Conservation (phyloP, 1,140 invertebrate genomes). For the Laodelphax striatellus region DNA sequence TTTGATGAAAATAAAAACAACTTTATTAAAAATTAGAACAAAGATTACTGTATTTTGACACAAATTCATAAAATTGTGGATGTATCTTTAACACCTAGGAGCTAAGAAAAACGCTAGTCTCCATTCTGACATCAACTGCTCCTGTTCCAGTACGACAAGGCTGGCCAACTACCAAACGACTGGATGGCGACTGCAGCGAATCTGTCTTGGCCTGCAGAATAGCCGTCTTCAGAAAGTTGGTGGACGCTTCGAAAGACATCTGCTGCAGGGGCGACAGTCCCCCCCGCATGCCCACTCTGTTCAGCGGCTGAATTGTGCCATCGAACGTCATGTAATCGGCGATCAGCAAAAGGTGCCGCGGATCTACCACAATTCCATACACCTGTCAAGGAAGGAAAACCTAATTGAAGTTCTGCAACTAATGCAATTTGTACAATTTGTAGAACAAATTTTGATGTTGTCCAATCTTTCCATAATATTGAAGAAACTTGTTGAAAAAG, state of each 20-base stretch:
- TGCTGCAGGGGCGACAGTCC: slow-evolving; percentile 89
- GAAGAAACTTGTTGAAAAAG: too few relatives aligned
- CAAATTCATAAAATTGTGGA: too few relatives aligned
- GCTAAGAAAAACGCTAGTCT: background rate
- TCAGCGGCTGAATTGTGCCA: slow-evolving; percentile 81
- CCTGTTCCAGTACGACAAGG: slow-evolving; percentile 78
- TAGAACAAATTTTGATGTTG: too few relatives aligned
- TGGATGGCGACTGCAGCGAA: slow-evolving; percentile 72
- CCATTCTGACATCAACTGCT: slow-evolving; percentile 43
- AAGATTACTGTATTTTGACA: too few relatives aligned
- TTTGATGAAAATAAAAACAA: too few relatives aligned
- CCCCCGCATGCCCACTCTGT: slow-evolving; percentile 75
- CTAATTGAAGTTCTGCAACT: background rate
- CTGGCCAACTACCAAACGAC: slow-evolving; percentile 77
- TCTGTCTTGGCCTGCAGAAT: slow-evolving; percentile 50
- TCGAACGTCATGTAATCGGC: slow-evolving; percentile 98
- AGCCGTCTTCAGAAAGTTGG: slow-evolving; percentile 76
- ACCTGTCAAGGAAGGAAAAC: slow-evolving; percentile 41
- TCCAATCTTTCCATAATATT: too few relatives aligned
- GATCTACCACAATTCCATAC: slow-evolving; percentile 92
- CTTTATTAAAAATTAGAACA: too few relatives aligned
- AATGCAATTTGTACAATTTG: too few relatives aligned
- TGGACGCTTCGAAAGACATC: slow-evolving; percentile 94
- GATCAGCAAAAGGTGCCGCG: slow-evolving; percentile 81
- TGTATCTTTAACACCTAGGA: too few relatives aligned